Conservation (phyloP, 2,888 invertebrate species). For the Disparrhopalites patrizii region DNA sequence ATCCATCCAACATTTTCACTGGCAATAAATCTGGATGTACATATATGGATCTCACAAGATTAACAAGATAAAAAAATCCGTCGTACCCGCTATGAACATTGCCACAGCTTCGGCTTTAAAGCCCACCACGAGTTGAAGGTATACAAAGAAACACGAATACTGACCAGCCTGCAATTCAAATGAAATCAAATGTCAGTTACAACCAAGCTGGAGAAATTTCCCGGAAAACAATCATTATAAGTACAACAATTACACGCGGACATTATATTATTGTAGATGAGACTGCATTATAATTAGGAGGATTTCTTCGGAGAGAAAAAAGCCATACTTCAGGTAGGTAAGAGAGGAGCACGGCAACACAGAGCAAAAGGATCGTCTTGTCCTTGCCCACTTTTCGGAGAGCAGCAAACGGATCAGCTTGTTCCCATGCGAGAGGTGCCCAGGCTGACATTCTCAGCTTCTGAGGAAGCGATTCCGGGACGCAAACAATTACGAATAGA, state of each 20-base stretch:
- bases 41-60: background rate
- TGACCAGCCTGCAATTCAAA: conserved; percentile 66
- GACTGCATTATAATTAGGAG: too few relatives aligned
- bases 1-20: background rate
- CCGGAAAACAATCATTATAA: too few relatives aligned
- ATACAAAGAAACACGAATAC: conserved; percentile 99
- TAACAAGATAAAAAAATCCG: background rate
- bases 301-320: too few relatives aligned
- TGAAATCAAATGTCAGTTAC: too few relatives aligned
- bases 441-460: conserved; percentile 73
- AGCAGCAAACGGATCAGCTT: conserved; percentile 96
- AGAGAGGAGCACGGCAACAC: conserved; percentile 94
- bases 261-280: too few relatives aligned
- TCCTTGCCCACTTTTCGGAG: conserved; percentile 88
- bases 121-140: conserved; percentile 92
- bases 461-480: conserved; percentile 96
- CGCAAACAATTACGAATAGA: conserved; percentile 95
- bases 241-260: too few relatives aligned
- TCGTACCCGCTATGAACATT: conserved; percentile 78
- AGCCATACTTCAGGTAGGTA: conserved; percentile 80
- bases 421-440: conserved; percentile 68
- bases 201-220: too few relatives aligned
- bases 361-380: conserved; percentile 91
- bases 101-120: conserved; percentile 94
- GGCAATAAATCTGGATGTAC: background rate